Conservation (phyloP, 2,888 invertebrate species). For the Orthosia gothica region DNA sequence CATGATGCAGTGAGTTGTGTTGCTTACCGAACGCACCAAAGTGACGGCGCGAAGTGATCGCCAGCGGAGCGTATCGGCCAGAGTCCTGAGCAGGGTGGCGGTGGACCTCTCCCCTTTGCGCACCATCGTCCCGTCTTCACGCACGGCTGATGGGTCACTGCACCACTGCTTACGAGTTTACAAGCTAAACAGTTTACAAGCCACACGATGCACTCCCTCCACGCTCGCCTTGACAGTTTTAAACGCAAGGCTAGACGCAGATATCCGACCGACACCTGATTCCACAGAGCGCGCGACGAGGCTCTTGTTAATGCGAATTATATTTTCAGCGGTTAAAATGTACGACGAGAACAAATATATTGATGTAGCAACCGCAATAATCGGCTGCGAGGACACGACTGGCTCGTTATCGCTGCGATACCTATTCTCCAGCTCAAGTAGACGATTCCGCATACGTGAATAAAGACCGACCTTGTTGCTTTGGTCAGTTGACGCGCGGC, state of each 20-base stretch:
- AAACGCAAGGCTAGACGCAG: conserved; percentile 76
- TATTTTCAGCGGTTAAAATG: conserved; percentile 71
- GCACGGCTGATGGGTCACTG: conserved; percentile 89
- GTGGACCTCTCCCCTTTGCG: conserved; percentile 88
- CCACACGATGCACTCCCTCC: conserved; percentile 70
- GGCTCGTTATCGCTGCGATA: conserved; percentile 88
- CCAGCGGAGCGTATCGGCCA: conserved; percentile 88
- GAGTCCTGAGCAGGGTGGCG: conserved; percentile 86
- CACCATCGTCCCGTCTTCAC: conserved; percentile 89
- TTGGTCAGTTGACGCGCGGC: conserved; percentile 86
- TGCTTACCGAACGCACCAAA: conserved; percentile 82
- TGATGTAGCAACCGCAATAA: conserved; percentile 88
- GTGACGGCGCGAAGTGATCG: conserved; percentile 83
- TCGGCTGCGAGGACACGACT: conserved; percentile 89
- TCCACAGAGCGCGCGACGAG: conserved; percentile 67
- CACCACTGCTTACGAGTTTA: conserved; percentile 79
- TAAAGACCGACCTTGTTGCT: conserved; percentile 84
- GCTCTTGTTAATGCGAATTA: conserved; percentile 71
- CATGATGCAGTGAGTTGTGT: conserved; percentile 69
- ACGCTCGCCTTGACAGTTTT: conserved; percentile 78
- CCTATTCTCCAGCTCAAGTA: conserved; percentile 86
- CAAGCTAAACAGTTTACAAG: conserved; percentile 74
- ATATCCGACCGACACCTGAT: conserved; percentile 66
- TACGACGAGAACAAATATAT: conserved; percentile 78
- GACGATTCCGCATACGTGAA: conserved; percentile 84